phyloP scores from a whole-genome alignment of 1,140 invertebrate species.

The Macrosteles quadrilineatus region DNA sequence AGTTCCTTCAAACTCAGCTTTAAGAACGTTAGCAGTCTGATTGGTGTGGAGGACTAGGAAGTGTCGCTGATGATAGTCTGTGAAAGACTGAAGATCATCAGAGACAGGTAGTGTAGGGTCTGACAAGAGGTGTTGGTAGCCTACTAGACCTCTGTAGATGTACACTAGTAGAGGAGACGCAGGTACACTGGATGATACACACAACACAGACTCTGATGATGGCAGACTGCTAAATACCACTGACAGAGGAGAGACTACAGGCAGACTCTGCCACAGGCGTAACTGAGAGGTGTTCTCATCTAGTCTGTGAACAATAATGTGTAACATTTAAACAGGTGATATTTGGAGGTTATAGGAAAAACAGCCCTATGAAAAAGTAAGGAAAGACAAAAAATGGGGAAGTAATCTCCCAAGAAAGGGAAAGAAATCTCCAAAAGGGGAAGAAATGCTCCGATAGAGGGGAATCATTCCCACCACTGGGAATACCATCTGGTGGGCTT shows the following conservation, averaged over 20 bases:
- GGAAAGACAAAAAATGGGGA: too few relatives aligned
- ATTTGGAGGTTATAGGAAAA: too few relatives aligned
- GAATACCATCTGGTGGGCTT: too few relatives aligned
- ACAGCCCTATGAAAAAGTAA: too few relatives aligned
- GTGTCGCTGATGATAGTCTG: slow-evolving; percentile 12
- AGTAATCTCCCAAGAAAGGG: too few relatives aligned
- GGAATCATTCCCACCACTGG: too few relatives aligned
- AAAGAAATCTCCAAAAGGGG: too few relatives aligned
- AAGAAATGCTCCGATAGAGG: too few relatives aligned
- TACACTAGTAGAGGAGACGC: slow-evolving; percentile 4
- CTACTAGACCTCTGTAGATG: slow-evolving; percentile 12
- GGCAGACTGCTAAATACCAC: neutral
- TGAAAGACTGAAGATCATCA: neutral
- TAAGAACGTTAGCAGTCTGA: neutral
- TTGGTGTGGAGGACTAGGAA: neutral
- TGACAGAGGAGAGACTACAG: neutral
- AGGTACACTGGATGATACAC: neutral
- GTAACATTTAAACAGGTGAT: too few relatives aligned
- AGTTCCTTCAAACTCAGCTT: neutral
- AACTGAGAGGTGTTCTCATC: neutral
- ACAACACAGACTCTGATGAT: slow-evolving; percentile 3
- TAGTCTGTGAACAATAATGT: slow-evolving; percentile 9
- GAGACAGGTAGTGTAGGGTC: neutral
- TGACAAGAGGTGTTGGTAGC: neutral
- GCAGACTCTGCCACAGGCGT: neutral